Conservation (phyloP, 2,113 vertebrate genomes). For the Paracanthobrama guichenoti region DNA sequence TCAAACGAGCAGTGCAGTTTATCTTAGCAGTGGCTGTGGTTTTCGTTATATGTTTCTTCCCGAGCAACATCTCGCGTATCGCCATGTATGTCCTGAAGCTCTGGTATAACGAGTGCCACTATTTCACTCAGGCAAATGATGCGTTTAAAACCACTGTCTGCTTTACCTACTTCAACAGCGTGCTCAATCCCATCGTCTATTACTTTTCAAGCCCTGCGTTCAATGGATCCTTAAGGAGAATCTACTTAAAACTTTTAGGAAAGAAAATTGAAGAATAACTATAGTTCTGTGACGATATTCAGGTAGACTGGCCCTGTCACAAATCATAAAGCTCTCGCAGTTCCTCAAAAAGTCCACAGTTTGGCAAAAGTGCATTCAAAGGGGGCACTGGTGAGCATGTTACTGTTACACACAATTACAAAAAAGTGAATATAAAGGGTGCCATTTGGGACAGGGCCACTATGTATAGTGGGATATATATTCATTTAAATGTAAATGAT, state of each 20-base stretch:
- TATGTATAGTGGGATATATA: neutral
- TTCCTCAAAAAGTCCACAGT: neutral
- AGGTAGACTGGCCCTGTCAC: neutral
- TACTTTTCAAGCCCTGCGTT: constrained; percentile 78
- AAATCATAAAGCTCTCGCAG: neutral
- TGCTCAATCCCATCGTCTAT: constrained; percentile 78
- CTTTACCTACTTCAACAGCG: constrained; percentile 81
- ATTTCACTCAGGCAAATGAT: constrained; percentile 70
- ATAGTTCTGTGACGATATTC: neutral
- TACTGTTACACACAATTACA: neutral
- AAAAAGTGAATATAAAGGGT: neutral
- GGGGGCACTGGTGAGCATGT: neutral
- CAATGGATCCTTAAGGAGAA: constrained; percentile 65
- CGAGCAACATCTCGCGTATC: constrained; percentile 73
- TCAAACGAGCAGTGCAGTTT: constrained; percentile 75
- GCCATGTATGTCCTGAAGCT: constrained; percentile 73
- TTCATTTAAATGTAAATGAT: neutral
- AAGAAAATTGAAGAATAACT: constrained; percentile 16
- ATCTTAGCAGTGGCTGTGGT: constrained; percentile 73
- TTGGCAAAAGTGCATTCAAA: neutral
- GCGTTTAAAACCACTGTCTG: constrained; percentile 74
- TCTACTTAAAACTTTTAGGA: constrained; percentile 62
- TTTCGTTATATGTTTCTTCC: constrained; percentile 77
- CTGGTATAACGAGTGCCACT: constrained; percentile 68
- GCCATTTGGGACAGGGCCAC: neutral